phyloP scores from a whole-genome alignment of 2,888 invertebrate species.

The Autographa gamma region DNA sequence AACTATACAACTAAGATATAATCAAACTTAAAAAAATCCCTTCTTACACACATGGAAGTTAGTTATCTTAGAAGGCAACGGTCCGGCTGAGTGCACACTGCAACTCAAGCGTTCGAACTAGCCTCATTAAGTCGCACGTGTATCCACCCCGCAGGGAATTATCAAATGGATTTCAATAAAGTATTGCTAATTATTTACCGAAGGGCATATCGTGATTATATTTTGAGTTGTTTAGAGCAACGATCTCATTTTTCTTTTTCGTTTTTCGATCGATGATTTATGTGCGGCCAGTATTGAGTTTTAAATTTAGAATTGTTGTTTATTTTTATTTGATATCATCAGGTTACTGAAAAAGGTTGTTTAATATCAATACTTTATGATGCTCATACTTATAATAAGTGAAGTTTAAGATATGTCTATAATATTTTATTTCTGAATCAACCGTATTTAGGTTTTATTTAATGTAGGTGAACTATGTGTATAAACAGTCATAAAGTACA shows the following conservation, averaged over 20 bases:
- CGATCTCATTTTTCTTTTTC: conserved; percentile 36
- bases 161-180: conserved; percentile 59
- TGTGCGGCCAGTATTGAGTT: not conserved
- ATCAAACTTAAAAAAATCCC: too few relatives aligned
- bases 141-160: conserved; percentile 42
- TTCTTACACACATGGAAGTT: conserved; percentile 24
- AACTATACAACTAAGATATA: too few relatives aligned
- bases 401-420: too few relatives aligned
- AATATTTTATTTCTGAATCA: too few relatives aligned
- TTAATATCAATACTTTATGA: not conserved
- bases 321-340: not conserved
- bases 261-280: not conserved
- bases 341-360: not conserved
- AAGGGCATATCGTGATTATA: conserved; percentile 47
- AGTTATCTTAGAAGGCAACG: conserved; percentile 23
- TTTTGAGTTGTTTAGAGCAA: conserved; percentile 38
- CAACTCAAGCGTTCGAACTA: conserved; percentile 36
- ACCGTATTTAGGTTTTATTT: too few relatives aligned
- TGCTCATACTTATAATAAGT: not conserved
- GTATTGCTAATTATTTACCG: conserved; percentile 55
- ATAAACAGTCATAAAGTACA: not conserved
- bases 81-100: conserved; percentile 27
- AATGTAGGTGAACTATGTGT: too few relatives aligned
- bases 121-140: conserved; percentile 54
- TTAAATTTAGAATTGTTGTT: conserved; percentile 14